Conservation (phyloP, 1,140 invertebrate species). For the Rhizoglyphus robini region DNA sequence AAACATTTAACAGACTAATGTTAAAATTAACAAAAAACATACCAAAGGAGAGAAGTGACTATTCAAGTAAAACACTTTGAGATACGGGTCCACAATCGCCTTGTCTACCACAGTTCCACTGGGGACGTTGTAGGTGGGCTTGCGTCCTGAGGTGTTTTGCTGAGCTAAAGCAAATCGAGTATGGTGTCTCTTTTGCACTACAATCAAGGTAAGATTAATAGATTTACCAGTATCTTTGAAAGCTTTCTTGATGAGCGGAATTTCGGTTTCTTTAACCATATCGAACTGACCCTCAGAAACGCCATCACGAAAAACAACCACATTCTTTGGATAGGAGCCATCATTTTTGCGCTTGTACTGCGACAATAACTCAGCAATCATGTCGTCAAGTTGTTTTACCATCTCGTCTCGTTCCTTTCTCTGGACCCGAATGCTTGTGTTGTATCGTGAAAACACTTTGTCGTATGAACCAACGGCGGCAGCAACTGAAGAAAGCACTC, state of each 20-base stretch:
- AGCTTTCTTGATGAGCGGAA: slow-evolving; percentile 21
- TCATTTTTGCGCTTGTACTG: slow-evolving; percentile 34
- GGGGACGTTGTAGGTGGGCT: slow-evolving; percentile 46
- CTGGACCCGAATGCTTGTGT: slow-evolving; percentile 17
- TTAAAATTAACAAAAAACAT: neutral
- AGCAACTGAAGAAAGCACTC: slow-evolving; percentile 60
- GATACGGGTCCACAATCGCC: slow-evolving; percentile 57
- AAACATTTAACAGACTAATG: neutral
- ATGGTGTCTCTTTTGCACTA: slow-evolving; percentile 24
- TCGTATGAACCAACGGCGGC: slow-evolving; percentile 39
- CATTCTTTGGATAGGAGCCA: slow-evolving; percentile 29
- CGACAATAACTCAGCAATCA: slow-evolving; percentile 29
- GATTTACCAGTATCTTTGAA: slow-evolving; percentile 29
- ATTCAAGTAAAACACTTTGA: slow-evolving; percentile 71
- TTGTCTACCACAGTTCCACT: slow-evolving; percentile 71
- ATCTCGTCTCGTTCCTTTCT: slow-evolving; percentile 12
- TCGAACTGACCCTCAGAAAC: slow-evolving; percentile 37
- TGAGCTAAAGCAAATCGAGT: slow-evolving; percentile 20
- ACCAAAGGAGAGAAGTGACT: slow-evolving; percentile 34
- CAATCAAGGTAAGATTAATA: slow-evolving; percentile 26
- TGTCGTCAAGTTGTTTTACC: neutral
- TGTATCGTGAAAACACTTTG: slow-evolving; percentile 12
- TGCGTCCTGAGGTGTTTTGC: slow-evolving; percentile 11
- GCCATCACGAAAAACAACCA: slow-evolving; percentile 37
- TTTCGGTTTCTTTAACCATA: slow-evolving; percentile 27